phyloP scores from a whole-genome alignment of 2,113 vertebrate species.

The Amblyopsis rosae region DNA sequence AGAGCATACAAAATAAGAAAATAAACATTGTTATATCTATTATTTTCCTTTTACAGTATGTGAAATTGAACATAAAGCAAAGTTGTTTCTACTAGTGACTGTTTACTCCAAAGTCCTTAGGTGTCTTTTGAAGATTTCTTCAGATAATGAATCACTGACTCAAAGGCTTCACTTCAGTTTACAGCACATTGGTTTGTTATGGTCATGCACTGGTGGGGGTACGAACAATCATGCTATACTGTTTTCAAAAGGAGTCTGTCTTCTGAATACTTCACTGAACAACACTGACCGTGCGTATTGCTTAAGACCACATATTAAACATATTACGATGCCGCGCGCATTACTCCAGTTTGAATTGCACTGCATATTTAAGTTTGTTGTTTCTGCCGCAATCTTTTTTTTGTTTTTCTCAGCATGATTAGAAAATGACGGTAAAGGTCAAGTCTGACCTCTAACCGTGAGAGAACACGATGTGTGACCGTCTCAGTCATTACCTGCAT shows the following conservation, averaged over 20 bases:
- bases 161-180: conserved; percentile 2
- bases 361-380: conserved; percentile 20
- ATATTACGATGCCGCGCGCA: background rate
- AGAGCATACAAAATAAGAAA: too few species aligned
- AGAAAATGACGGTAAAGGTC: conserved; percentile 52
- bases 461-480: conserved; percentile 23
- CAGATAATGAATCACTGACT: too few species aligned
- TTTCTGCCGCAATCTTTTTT: conserved; percentile 25
- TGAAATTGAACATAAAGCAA: background rate
- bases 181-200: background rate
- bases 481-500: conserved; percentile 13
- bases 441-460: conserved; percentile 25
- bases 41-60: too few species aligned
- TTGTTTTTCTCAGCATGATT: conserved; percentile 36
- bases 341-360: conserved; percentile 7
- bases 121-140: too few species aligned
- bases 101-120: too few species aligned
- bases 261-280: background rate
- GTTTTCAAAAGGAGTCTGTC: background rate
- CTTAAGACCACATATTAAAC: background rate
- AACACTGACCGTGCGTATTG: background rate
- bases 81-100: background rate
- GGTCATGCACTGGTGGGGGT: conserved; percentile 1
- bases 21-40: too few species aligned
- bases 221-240: conserved; percentile 7